A percentile compares a stretch with the other conserved stretches of the same genome.
Conservation (phyloP, 2,113 vertebrate genomes). For the Oncorhynchus gorbuscha region DNA sequence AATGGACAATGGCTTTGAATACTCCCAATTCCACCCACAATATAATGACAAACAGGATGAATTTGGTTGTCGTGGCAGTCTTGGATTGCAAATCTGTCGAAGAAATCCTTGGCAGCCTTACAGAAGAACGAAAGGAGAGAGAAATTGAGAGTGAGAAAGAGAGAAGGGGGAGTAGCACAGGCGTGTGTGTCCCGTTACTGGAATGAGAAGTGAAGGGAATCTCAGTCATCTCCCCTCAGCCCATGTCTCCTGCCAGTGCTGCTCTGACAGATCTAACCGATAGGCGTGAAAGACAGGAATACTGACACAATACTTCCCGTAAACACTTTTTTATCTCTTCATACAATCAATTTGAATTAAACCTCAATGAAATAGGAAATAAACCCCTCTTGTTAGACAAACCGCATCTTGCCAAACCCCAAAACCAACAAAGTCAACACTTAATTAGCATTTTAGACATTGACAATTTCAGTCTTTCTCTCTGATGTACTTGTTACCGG, state of each 20-base stretch:
- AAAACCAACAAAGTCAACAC: not conserved
- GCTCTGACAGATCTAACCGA: conserved; percentile 26
- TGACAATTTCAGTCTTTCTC: not conserved
- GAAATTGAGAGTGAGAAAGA: conserved; percentile 8
- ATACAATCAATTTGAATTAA: not conserved
- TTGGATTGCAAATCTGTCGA: conserved; percentile 48
- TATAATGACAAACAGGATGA: conserved; percentile 22
- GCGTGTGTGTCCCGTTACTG: conserved; percentile 44
- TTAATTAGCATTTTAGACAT: not conserved
- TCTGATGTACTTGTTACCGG: not conserved
- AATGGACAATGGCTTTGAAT: conserved; percentile 39
- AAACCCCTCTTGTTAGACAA: not conserved
- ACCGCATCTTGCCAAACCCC: not conserved
- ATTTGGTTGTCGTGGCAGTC: conserved; percentile 50
- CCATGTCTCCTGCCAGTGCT: conserved; percentile 25
- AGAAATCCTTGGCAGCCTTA: conserved; percentile 44
- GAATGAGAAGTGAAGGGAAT: conserved; percentile 51
- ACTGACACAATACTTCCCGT: not conserved
- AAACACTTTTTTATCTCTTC: not conserved
- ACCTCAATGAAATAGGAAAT: not conserved
- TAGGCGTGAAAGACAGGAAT: conserved; percentile 5
- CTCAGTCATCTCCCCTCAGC: conserved; percentile 44
- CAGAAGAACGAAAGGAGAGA: conserved; percentile 20
- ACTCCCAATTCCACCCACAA: conserved; percentile 36
- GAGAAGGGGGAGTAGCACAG: conserved; percentile 17